Conservation (phyloP, 1,140 invertebrate species). For the Zaprionus davidi region DNA sequence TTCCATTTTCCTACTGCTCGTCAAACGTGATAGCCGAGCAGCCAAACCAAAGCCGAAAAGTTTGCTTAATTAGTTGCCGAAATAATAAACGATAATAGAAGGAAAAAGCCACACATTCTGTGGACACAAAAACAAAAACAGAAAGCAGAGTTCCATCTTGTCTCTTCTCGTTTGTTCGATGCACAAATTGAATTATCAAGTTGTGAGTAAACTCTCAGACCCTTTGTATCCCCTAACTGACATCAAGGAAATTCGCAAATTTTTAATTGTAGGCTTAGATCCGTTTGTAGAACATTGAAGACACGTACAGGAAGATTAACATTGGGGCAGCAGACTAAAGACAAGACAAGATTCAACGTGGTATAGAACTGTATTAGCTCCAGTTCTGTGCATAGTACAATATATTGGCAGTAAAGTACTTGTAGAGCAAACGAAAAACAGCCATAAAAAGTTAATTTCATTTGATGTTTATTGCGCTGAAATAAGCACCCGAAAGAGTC, state of each 20-base stretch:
- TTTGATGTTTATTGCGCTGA: constrained; percentile 53
- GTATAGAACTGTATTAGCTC: neutral
- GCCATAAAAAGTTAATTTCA: constrained; percentile 66
- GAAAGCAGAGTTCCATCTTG: constrained; percentile 27
- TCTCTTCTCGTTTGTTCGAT: constrained; percentile 18
- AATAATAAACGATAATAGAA: constrained; percentile 58
- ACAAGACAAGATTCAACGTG: neutral
- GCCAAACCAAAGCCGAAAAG: constrained; percentile 58
- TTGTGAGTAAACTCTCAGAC: constrained; percentile 38
- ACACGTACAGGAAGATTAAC: neutral
- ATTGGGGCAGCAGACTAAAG: neutral
- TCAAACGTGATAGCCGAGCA: constrained; percentile 66
- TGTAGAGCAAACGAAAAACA: constrained; percentile 30
- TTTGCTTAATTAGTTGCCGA: constrained; percentile 77
- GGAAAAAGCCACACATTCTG: constrained; percentile 28
- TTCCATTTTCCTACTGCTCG: constrained; percentile 47
- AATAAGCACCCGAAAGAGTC: constrained; percentile 46
- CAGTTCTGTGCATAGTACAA: neutral
- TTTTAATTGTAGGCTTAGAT: neutral
- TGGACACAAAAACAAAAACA: constrained; percentile 8
- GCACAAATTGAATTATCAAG: constrained; percentile 63
- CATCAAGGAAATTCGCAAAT: constrained; percentile 8
- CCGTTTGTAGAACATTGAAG: neutral
- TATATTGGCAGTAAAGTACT: constrained; percentile 7
- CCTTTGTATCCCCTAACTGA: neutral